A percentile compares a stretch with the other conserved stretches of the same genome.
Evolutionary conservation across 2,888 invertebrate species (phyloP).

Genomic region (Clanis bilineata): DNA sequence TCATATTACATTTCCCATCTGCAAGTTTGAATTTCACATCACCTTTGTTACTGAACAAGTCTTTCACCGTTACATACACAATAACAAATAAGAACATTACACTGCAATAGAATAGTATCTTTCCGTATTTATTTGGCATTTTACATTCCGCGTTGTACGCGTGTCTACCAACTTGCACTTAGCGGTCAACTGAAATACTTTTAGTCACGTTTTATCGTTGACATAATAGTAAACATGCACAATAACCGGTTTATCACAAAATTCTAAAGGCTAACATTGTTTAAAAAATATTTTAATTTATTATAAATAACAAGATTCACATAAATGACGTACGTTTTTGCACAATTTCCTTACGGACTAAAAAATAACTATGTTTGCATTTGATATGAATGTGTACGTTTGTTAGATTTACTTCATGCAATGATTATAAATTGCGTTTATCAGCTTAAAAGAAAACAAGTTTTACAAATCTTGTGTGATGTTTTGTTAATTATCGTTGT

Average conservation of each 20-base stretch:
- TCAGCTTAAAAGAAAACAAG: not conserved
- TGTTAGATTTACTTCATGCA: not conserved
- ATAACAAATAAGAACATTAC: constrained; percentile 9
- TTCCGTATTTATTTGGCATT: constrained; percentile 12
- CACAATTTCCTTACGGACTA: too few species aligned
- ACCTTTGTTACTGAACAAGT: constrained; percentile 16
- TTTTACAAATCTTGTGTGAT: not conserved
- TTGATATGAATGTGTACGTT: too few species aligned
- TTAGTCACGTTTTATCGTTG: too few species aligned
- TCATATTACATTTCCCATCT: constrained; percentile 25
- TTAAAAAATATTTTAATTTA: not conserved
- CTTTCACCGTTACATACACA: constrained; percentile 1
- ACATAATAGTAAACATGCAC: too few species aligned
- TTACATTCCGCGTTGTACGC: not conserved
- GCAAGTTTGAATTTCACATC: not conserved
- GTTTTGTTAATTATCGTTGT: not conserved
- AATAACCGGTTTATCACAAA: not conserved
- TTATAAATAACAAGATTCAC: not conserved
- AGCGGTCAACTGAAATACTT: constrained; percentile 3
- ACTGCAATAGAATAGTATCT: constrained; percentile 12
- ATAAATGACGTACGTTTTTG: not conserved
- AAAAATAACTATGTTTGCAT: too few species aligned
- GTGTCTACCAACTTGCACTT: not conserved
- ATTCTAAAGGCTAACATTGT: not conserved
- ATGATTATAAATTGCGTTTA: not conserved